phyloP scores from a whole-genome alignment of 1,140 invertebrate genomes.

The Ceratitis capitata region DNA sequence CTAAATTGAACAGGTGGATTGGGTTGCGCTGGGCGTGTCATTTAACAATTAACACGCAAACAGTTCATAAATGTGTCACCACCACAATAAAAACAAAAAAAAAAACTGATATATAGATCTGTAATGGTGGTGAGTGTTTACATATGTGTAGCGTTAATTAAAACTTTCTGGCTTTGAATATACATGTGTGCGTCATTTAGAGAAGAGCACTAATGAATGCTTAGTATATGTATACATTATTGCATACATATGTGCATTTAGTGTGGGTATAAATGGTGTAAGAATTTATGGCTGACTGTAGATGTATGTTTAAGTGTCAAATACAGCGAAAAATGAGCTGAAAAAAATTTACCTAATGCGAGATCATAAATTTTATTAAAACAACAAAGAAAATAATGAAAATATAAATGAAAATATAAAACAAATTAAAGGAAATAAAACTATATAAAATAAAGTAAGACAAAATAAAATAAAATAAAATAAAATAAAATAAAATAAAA shows the following conservation, averaged over 20 bases:
- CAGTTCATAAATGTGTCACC: slow-evolving; percentile 31
- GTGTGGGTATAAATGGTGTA: background rate
- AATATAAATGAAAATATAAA: background rate
- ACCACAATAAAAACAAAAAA: background rate
- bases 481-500: no score
- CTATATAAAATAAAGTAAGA: no score
- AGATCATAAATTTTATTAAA: background rate
- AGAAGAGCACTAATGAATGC: background rate
- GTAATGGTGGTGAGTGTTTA: background rate
- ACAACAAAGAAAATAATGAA: background rate
- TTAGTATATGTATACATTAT: background rate
- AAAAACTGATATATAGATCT: background rate
- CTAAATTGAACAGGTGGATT: background rate
- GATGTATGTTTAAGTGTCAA: no score
- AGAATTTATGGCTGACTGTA: background rate
- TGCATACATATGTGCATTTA: background rate
- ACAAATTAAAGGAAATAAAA: background rate
- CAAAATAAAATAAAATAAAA: no score
- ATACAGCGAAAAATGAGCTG: background rate
- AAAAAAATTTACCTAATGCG: background rate
- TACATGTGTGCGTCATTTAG: background rate
- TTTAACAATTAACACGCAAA: slow-evolving; percentile 13
- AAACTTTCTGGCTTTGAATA: background rate
- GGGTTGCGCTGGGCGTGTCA: background rate
- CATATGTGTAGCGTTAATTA: background rate